phyloP scores from a whole-genome alignment of 2,888 invertebrate genomes.

The Drosophila fulvimacula region DNA sequence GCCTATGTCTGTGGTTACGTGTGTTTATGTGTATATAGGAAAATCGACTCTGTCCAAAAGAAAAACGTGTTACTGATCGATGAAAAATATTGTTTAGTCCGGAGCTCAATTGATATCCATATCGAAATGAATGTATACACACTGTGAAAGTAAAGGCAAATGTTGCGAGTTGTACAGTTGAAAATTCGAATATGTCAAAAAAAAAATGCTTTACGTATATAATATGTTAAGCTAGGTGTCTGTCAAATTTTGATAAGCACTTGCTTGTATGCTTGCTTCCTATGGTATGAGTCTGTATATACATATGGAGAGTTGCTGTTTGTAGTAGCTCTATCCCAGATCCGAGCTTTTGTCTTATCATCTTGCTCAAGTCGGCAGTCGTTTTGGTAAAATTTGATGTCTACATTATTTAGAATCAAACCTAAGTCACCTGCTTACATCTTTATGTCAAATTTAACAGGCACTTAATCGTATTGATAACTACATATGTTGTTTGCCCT shows the following conservation, averaged over 20 bases:
- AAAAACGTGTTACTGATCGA: conserved; percentile 32
- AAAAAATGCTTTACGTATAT: neutral
- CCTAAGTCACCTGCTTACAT: neutral
- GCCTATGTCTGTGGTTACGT: neutral
- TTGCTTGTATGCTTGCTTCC: neutral
- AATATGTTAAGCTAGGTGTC: neutral
- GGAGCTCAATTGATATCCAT: conserved; percentile 26
- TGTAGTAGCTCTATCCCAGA: no score
- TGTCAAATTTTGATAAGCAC: neutral
- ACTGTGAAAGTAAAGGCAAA: conserved; percentile 33
- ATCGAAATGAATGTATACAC: conserved; percentile 20
- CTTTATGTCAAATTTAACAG: neutral
- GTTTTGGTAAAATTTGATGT: neutral
- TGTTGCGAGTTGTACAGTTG: no score
- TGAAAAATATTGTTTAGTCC: conserved; percentile 34
- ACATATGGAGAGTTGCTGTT: neutral
- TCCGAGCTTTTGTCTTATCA: no score
- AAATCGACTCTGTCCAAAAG: conserved; percentile 24
- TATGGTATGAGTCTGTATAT: neutral
- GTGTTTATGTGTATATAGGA: neutral
- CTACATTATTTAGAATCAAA: neutral
- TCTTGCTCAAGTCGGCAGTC: neutral
- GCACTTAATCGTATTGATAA: neutral
- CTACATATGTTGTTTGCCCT: no score
- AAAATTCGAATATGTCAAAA: neutral